phyloP scores from a whole-genome alignment of 2,797 vertebrate genomes.

The Erpetoichthys calabaricus region DNA sequence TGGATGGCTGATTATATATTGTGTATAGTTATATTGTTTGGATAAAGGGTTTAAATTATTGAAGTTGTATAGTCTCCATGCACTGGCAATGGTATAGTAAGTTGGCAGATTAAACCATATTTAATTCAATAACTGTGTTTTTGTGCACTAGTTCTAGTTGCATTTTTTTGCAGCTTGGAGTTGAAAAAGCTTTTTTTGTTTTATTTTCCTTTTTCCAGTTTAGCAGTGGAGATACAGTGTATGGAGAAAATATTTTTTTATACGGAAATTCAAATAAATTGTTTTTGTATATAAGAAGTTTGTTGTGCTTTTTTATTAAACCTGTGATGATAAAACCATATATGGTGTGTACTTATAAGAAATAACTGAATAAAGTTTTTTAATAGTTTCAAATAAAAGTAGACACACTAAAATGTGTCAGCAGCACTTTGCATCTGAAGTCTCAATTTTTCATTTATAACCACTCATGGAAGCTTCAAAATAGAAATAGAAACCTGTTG shows the following conservation, averaged over 20 bases:
- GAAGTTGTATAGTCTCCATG: conserved; percentile 66
- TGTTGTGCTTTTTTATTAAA: conserved; percentile 21
- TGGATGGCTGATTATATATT: conserved; percentile 31
- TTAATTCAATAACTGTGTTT: conserved; percentile 58
- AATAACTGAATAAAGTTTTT: too few species aligned
- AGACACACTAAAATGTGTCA: too few species aligned
- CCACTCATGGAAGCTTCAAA: too few species aligned
- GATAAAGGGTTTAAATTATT: conserved; percentile 57
- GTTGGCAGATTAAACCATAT: conserved; percentile 53
- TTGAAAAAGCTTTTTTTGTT: conserved; percentile 36
- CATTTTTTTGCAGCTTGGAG: conserved; percentile 49
- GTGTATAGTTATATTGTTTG: conserved; percentile 45
- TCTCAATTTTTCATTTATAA: too few species aligned
- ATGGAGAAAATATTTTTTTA: conserved; percentile 95
- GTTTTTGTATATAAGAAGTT: conserved; percentile 60
- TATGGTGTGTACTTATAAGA: too few species aligned
- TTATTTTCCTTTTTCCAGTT: conserved; percentile 49
- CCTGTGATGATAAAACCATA: too few species aligned
- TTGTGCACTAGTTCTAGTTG: conserved; percentile 42
- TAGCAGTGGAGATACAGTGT: conserved; percentile 62
- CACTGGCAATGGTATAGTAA: conserved; percentile 55
- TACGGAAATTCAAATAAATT: conserved; percentile 93
- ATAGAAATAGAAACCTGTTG: too few species aligned
- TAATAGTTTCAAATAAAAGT: too few species aligned
- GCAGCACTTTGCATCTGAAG: too few species aligned